phyloP scores from a whole-genome alignment of 1,140 invertebrate species.

The Pogonus chalceus region DNA sequence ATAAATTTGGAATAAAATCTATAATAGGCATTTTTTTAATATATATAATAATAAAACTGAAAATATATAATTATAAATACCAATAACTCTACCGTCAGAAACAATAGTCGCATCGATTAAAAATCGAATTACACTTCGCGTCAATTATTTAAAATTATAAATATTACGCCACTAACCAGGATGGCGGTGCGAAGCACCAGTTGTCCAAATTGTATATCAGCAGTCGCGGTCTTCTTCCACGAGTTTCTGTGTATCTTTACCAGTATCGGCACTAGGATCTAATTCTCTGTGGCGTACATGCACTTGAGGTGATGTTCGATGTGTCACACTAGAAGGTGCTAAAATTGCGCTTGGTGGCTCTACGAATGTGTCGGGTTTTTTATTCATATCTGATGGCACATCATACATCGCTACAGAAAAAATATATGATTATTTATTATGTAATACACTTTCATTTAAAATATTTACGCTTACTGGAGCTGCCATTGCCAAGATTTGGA shows the following conservation, averaged over 20 bases:
- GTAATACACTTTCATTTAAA: slow-evolving; percentile 13
- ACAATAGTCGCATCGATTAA: no score
- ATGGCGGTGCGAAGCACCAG: neutral
- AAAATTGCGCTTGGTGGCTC: slow-evolving; percentile 59
- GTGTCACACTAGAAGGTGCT: slow-evolving; percentile 69
- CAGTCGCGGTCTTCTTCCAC: slow-evolving; percentile 75
- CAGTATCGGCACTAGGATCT: slow-evolving; percentile 76
- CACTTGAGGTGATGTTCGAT: slow-evolving; percentile 61
- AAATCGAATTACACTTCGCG: no score
- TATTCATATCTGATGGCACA: slow-evolving; percentile 62
- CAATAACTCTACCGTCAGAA: no score
- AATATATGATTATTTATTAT: slow-evolving; percentile 16
- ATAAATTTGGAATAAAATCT: no score
- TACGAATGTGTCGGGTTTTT: slow-evolving; percentile 43
- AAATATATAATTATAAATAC: no score
- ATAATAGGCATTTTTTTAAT: no score
- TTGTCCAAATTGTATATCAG: slow-evolving; percentile 32
- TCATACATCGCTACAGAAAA: slow-evolving; percentile 55
- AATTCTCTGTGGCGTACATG: slow-evolving; percentile 65
- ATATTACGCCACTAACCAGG: neutral
- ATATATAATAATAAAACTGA: no score
- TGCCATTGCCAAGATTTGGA: slow-evolving; percentile 46
- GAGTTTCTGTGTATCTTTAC: slow-evolving; percentile 82
- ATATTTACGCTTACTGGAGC: slow-evolving; percentile 41
- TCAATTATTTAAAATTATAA: neutral